Conservation (phyloP, 2,797 vertebrate species). For the Gadopsis bispinosus region DNA sequence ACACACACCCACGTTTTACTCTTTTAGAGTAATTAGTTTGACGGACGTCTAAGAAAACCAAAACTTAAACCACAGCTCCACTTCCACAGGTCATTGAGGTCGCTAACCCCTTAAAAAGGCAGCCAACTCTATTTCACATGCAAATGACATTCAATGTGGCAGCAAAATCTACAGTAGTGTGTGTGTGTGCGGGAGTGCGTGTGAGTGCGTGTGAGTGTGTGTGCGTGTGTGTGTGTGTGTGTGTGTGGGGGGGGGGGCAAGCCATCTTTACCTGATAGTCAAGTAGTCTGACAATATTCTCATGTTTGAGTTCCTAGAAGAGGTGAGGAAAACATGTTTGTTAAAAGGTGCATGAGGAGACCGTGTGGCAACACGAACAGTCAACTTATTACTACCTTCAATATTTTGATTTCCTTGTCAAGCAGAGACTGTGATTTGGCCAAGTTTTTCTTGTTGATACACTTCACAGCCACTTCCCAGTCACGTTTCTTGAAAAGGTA, state of each 20-base stretch:
- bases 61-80: slow-evolving; percentile 1
- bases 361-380: not conserved
- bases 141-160: slow-evolving; percentile 15
- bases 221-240: not conserved
- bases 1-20: not conserved
- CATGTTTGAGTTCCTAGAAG: slow-evolving; percentile 94
- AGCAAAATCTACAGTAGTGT: not conserved
- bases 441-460: slow-evolving; percentile 97
- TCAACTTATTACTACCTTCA: slow-evolving; percentile 91
- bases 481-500: slow-evolving; percentile 87
- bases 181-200: slow-evolving; percentile 2
- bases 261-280: slow-evolving; percentile 91
- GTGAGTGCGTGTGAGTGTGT: slow-evolving; percentile 5
- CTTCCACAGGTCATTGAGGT: not conserved
- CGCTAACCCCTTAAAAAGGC: not conserved
- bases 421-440: slow-evolving; percentile 95
- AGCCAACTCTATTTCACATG: not conserved
- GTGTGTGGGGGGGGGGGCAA: not conserved
- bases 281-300: slow-evolving; percentile 95
- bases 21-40: not conserved
- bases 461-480: slow-evolving; percentile 96
- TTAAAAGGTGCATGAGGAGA: not conserved
- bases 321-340: slow-evolving; percentile 14
- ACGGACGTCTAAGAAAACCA: not conserved
- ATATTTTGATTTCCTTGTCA: slow-evolving; percentile 97